Evolutionary conservation across 1,140 invertebrate species (phyloP).

Genomic region (Helicoverpa zea): DNA sequence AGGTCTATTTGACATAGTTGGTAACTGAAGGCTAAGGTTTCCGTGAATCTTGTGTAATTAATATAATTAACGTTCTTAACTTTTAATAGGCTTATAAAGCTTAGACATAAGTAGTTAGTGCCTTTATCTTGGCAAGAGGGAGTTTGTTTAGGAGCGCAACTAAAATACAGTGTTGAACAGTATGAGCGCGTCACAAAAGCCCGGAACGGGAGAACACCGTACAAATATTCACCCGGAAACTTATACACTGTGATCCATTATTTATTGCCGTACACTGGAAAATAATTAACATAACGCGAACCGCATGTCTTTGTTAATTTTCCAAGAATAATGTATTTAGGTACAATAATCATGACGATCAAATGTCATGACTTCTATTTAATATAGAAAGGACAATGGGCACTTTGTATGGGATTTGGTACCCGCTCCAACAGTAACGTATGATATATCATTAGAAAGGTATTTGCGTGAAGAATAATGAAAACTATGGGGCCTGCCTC

Average conservation of each 20-base stretch:
- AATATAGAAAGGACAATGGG: too few relatives aligned
- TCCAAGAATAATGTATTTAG: too few relatives aligned
- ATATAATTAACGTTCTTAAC: slow-evolving; percentile 42
- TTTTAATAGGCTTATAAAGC: slow-evolving; percentile 41
- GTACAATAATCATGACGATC: too few relatives aligned
- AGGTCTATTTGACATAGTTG: slow-evolving; percentile 29
- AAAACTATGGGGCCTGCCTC: too few relatives aligned
- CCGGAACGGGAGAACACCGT: slow-evolving; percentile 2
- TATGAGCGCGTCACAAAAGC: slow-evolving; percentile 33
- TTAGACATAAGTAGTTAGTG: slow-evolving; percentile 34
- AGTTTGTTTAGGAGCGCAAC: slow-evolving; percentile 49
- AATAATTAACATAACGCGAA: too few relatives aligned
- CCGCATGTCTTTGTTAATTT: too few relatives aligned
- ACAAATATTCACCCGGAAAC: not conserved
- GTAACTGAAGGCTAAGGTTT: slow-evolving; percentile 6
- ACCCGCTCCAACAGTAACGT: too few relatives aligned
- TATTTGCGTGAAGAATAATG: too few relatives aligned
- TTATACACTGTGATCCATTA: not conserved
- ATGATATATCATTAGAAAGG: too few relatives aligned
- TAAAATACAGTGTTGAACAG: slow-evolving; percentile 38
- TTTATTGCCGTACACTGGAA: not conserved
- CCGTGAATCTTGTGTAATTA: slow-evolving; percentile 32
- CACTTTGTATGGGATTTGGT: too few relatives aligned
- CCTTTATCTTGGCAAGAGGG: slow-evolving; percentile 33
- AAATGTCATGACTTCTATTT: too few relatives aligned